Percentiles rank a stretch among this genome's conserved stretches.
Conservation (phyloP, 2,888 invertebrate species). For the Anarsia innoxiella region DNA sequence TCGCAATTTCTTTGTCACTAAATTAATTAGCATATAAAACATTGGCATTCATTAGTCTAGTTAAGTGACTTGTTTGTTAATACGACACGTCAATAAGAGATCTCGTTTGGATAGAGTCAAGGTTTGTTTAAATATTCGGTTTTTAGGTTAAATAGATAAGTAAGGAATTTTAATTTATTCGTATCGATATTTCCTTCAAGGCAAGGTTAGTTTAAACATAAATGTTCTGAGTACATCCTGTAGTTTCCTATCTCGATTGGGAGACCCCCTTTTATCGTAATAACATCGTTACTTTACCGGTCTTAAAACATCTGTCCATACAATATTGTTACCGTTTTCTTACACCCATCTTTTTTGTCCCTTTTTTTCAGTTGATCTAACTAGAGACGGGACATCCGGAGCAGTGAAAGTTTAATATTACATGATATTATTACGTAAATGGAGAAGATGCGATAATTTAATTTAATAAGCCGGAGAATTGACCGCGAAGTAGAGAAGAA, state of each 20-base stretch:
- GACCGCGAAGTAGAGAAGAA: slow-evolving; percentile 15
- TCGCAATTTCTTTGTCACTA: slow-evolving; percentile 29
- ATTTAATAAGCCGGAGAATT: slow-evolving; percentile 18
- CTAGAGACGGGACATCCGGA: slow-evolving; percentile 36
- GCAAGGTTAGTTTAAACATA: too few relatives aligned
- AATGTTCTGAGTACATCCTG: slow-evolving; percentile 26
- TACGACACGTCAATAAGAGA: too few relatives aligned
- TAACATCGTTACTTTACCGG: slow-evolving; percentile 46
- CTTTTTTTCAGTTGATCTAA: not conserved
- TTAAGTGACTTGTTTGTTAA: too few relatives aligned
- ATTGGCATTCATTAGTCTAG: slow-evolving; percentile 22
- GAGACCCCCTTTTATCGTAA: slow-evolving; percentile 26
- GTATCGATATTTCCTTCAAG: too few relatives aligned
- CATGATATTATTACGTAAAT: slow-evolving; percentile 28
- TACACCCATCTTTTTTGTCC: slow-evolving; percentile 10
- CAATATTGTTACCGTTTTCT: slow-evolving; percentile 13
- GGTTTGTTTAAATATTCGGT: too few relatives aligned
- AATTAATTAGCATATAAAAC: slow-evolving; percentile 40
- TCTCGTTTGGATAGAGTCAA: too few relatives aligned
- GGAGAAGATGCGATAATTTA: slow-evolving; percentile 19
- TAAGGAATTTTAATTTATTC: too few relatives aligned
- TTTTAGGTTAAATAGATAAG: too few relatives aligned
- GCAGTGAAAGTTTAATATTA: slow-evolving; percentile 35
- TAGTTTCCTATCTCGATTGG: slow-evolving; percentile 26
- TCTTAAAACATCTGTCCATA: slow-evolving; percentile 56